phyloP scores from a whole-genome alignment of 2,113 vertebrate genomes.

The Leptobrachium leishanense region DNA sequence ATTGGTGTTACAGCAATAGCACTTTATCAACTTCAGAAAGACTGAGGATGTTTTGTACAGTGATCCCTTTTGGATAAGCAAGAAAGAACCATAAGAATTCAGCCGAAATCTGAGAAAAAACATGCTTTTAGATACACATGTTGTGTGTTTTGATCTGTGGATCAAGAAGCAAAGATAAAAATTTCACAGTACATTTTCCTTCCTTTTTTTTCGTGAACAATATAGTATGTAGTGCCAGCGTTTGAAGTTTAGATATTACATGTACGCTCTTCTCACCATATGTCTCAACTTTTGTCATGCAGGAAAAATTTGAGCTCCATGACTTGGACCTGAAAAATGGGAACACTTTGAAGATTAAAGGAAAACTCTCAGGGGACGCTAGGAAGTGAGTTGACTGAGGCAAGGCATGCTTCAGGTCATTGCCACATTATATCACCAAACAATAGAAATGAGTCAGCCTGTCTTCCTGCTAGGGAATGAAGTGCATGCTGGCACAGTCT shows the following conservation, averaged over 20 bases:
- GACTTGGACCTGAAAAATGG: conserved; percentile 72
- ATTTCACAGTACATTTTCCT: neutral
- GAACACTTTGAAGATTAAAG: conserved; percentile 76
- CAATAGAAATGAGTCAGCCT: too few relatives aligned
- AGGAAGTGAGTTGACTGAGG: conserved; percentile 60
- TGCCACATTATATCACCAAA: neutral
- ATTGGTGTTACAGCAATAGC: too few relatives aligned
- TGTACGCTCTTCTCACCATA: neutral
- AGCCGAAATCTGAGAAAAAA: too few relatives aligned
- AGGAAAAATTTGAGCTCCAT: conserved; percentile 70
- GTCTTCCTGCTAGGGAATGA: too few relatives aligned
- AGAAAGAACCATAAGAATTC: too few relatives aligned
- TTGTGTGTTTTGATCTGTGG: too few relatives aligned
- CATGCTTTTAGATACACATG: too few relatives aligned
- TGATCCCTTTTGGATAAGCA: too few relatives aligned
- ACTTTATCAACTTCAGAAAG: too few relatives aligned
- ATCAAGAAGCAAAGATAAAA: neutral
- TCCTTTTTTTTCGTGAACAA: conserved; percentile 17
- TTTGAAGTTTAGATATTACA: neutral
- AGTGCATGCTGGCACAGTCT: too few relatives aligned
- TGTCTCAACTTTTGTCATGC: neutral
- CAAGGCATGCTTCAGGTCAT: neutral
- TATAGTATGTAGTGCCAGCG: neutral
- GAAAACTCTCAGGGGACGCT: conserved; percentile 61
- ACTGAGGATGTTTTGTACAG: too few relatives aligned